These are phyloP conservation scores for Puffinus mauretanicus DNA, from an alignment of 2,113 vertebrate species.

Conservation along the genomic window DNA sequence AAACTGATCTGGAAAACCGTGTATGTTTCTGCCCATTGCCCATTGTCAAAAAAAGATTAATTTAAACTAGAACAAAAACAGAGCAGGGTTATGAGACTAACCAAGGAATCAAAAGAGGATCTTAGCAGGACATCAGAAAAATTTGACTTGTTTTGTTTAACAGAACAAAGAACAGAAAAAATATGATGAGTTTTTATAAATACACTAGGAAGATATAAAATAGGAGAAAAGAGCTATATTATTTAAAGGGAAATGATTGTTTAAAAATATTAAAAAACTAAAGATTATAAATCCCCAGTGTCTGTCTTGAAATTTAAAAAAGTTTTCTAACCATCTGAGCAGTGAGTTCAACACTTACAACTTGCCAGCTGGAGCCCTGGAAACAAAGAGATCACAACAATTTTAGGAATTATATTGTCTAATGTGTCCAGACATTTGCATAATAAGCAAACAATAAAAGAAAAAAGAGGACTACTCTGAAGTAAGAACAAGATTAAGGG, in stretches of 20 bases:
- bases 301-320: background rate
- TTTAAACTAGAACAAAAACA: background rate
- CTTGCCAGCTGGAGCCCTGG: background rate
- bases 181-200: background rate
- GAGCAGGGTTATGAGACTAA: background rate
- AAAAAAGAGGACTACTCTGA: background rate
- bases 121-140: background rate
- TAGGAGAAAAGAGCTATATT: background rate
- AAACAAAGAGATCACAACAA: background rate
- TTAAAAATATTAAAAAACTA: background rate
- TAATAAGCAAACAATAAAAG: background rate
- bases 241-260: background rate
- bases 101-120: background rate
- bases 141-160: background rate
- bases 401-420: background rate
- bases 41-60: background rate
- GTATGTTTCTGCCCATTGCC: background rate
- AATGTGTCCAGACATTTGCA: background rate
- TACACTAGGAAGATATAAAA: background rate
- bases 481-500: background rate
- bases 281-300: background rate
- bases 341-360: background rate
- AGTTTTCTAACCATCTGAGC: background rate
- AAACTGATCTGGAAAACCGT: background rate
- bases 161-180: background rate